These are phyloP conservation scores for Pangasius larnaudii DNA, from an alignment of 2,797 vertebrate genomes.

Conservation along the genomic window DNA sequence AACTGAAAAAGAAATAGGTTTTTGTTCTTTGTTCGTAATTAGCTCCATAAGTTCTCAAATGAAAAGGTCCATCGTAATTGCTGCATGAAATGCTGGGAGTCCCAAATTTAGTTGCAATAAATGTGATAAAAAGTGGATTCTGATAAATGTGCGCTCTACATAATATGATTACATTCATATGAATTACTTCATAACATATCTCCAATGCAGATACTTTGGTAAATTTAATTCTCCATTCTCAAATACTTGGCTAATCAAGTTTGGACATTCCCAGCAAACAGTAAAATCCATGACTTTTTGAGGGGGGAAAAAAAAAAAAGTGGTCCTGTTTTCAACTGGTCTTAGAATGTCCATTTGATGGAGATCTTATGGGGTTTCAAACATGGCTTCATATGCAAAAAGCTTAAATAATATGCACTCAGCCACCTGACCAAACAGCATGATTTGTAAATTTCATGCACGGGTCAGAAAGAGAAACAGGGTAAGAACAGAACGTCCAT, in stretches of 20 bases:
- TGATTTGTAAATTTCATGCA: not conserved
- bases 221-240: constrained; percentile 36
- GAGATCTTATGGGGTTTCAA: not conserved
- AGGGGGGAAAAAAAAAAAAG: not conserved
- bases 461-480: not conserved
- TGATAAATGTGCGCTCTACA: not conserved
- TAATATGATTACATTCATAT: not conserved
- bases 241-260: constrained; percentile 40
- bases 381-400: not conserved
- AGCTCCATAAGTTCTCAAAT: not conserved
- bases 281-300: constrained; percentile 4
- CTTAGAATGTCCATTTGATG: not conserved
- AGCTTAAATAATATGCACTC: not conserved
- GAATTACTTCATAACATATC: not conserved
- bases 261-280: constrained; percentile 35
- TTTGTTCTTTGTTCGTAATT: not conserved
- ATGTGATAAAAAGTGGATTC: not conserved
- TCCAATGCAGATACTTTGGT: constrained; percentile 4
- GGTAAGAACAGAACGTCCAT: not conserved
- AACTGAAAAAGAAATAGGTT: not conserved
- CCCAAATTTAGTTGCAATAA: too few relatives aligned
- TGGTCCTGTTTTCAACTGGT: not conserved
- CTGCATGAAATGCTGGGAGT: not conserved
- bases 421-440: not conserved
- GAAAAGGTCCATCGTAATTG: not conserved